Evolutionary conservation across 2,888 invertebrate genomes (phyloP), one percentile per base, ranked within the genome.

Genomic region (Volucella inanis): DNA sequence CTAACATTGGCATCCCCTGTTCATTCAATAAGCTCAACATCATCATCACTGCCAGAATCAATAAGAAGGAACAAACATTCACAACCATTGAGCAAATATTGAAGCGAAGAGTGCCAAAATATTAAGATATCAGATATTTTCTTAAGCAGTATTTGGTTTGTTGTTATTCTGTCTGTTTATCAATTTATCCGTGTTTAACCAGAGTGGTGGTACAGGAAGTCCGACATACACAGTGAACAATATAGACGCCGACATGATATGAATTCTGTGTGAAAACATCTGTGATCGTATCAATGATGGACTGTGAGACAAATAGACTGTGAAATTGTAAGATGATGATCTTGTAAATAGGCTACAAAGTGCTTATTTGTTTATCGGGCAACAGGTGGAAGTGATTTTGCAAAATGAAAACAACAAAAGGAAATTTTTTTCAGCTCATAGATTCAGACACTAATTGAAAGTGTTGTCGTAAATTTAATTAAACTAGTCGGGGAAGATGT

Each of bases 61-160:
- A 41, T 70, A 38, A 55, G 31, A 31, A 31, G 6, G 68, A 77
- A 77, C 62, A 77, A 70, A 77, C 77, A 77, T 77, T 77, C n/a
- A 22, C 14, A 47, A 70, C 54, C 31, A 55, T 62, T 70, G 14
- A n/a, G 70, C 54, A 77, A 77, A 77, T 77, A 77, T 77, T 77
- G 77, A 62, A 70, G 49, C 47, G 47, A 77, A 54, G 55, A 70
- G 54, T 77, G 77, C 70, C 77, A 77, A 70, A 52, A 77, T 62
- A 10, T 62, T 62, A 39, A 41, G 61, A 62, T 68, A 54, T n/a
- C 62, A 14, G 54, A 68, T 54, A 70, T 55, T 68, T 62, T 39
- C 12, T 68, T 68, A 15, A 15, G 31, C 11, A 18, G 55, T 54
- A 43, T 61, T 49, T 39, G 54, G 45, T 9, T 39, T 15, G 41